phyloP scores from a whole-genome alignment of 2,797 vertebrate species.

The Podarcis lilfordi region DNA sequence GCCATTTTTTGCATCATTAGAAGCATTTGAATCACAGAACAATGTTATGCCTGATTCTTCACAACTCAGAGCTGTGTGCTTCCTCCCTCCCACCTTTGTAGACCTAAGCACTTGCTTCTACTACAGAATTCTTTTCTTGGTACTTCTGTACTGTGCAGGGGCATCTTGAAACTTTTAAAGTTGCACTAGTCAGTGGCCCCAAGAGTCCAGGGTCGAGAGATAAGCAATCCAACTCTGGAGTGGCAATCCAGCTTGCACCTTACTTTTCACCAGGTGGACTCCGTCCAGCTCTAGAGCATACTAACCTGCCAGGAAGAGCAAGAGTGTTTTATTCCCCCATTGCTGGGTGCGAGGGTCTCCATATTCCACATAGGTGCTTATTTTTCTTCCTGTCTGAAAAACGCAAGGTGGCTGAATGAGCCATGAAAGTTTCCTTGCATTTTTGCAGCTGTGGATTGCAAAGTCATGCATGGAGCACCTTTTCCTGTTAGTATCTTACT shows the following conservation, averaged over 20 bases:
- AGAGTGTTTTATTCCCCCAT: constrained; percentile 57
- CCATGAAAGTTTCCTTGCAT: constrained; percentile 58
- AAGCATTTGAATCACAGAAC: not conserved
- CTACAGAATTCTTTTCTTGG: too few relatives aligned
- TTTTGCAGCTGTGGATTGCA: constrained; percentile 18
- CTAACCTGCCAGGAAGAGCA: constrained; percentile 63
- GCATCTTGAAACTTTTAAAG: too few relatives aligned
- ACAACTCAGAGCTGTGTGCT: not conserved
- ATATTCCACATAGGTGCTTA: constrained; percentile 34
- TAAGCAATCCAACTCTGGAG: constrained; percentile 70
- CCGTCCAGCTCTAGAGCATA: constrained; percentile 65
- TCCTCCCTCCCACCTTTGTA: too few relatives aligned
- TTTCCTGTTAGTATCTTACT: constrained; percentile 33
- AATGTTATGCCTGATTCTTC: not conserved
- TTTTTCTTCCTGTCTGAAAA: not conserved
- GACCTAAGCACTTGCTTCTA: too few relatives aligned
- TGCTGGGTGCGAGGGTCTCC: constrained; percentile 31
- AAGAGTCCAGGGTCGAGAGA: constrained; percentile 28
- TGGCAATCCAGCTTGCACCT: constrained; percentile 77
- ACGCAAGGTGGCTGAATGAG: not conserved
- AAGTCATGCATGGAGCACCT: constrained; percentile 55
- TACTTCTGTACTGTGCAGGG: too few relatives aligned
- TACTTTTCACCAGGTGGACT: constrained; percentile 71
- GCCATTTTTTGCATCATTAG: not conserved
- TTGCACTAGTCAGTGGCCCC: not conserved